Evolutionary conservation across 35 echinoderm and acorn worm species (phyloP).

Genomic region (Acanthaster planci): DNA sequence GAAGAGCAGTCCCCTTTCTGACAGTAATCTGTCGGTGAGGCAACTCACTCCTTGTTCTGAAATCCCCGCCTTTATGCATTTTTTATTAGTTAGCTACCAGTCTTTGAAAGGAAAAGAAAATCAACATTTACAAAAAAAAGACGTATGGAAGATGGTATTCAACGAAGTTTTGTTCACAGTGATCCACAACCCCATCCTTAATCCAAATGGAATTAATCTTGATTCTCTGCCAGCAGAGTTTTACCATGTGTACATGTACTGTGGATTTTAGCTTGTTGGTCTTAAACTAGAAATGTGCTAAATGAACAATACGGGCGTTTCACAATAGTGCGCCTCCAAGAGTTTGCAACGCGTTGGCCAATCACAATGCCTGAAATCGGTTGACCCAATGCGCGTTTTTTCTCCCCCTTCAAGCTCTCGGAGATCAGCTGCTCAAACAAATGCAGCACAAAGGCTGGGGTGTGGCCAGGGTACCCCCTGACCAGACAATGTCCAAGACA

Average conservation of each 20-base stretch:
- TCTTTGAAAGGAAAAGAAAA: conserved; percentile 5
- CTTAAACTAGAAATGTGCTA: too few species aligned
- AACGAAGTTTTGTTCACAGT: not conserved
- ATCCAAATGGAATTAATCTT: too few species aligned
- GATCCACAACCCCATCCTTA: too few species aligned
- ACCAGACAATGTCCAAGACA: not conserved
- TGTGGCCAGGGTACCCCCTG: not conserved
- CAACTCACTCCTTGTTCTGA: conserved; percentile 5
- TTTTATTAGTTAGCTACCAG: conserved; percentile 12
- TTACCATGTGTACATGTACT: too few species aligned
- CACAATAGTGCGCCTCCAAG: too few species aligned
- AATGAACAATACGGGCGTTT: too few species aligned
- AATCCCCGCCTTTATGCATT: not conserved
- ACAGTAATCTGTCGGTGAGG: conserved; percentile 21
- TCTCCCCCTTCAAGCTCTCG: too few species aligned
- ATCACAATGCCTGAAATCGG: too few species aligned
- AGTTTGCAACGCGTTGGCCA: too few species aligned
- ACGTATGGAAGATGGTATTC: not conserved
- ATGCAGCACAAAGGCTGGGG: not conserved
- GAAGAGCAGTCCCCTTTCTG: not conserved
- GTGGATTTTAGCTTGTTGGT: too few species aligned
- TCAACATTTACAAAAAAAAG: not conserved
- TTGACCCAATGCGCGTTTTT: too few species aligned
- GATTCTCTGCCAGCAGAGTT: conserved; percentile 5
- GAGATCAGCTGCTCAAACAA: conserved; percentile 1